Percentiles rank a stretch among this genome's conserved stretches.
Evolutionary conservation across 2,113 vertebrate species (phyloP).

Genomic region (Anolis sagrei): DNA sequence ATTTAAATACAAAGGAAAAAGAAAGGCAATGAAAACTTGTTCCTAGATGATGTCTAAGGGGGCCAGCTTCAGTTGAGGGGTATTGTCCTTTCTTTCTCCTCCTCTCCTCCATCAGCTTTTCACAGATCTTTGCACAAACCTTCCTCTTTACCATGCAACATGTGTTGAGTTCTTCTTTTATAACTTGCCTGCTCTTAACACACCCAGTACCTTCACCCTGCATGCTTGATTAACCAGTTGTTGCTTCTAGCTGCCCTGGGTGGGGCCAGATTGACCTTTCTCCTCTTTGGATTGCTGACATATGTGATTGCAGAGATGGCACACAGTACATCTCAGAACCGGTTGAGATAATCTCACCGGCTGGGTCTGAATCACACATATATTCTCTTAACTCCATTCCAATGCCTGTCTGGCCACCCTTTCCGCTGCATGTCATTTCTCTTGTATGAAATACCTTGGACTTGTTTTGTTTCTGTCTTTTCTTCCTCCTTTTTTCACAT

Average conservation of each 20-base stretch:
- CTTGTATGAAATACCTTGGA: slow-evolving; percentile 14
- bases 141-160: background rate
- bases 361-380: background rate
- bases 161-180: background rate
- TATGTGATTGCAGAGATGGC: background rate
- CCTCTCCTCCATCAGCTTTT: background rate
- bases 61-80: background rate
- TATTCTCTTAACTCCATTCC: background rate
- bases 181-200: background rate
- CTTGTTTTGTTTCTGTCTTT: background rate
- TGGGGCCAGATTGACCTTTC: background rate
- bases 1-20: background rate
- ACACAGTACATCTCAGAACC: background rate
- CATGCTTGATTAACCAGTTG: slow-evolving; percentile 16
- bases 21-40: background rate
- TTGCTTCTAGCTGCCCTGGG: background rate
- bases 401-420: background rate
- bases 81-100: background rate
- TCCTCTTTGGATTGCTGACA: background rate
- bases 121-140: background rate
- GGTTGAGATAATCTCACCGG: background rate
- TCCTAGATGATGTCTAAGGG: background rate
- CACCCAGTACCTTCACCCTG: background rate
- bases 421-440: background rate
- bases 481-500: background rate